Evolutionary conservation across 2,888 invertebrate genomes (phyloP).

Genomic region (Rhaphigaster nebulosa): DNA sequence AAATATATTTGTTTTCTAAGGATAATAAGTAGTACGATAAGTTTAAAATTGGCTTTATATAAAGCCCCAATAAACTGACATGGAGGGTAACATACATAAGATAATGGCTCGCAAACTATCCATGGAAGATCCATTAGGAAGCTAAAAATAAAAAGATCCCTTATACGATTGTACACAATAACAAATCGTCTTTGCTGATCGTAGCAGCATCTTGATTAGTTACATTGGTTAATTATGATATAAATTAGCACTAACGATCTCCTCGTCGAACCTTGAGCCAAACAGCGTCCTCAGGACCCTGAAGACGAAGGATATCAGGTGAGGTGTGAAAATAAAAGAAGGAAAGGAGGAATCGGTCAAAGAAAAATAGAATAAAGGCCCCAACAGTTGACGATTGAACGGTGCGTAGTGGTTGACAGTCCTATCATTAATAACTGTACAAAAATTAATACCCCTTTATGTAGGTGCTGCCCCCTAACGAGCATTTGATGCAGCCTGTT

Average conservation of each 20-base stretch:
- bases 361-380: neutral
- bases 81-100: neutral
- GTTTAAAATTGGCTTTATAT: too few species aligned
- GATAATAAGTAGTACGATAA: too few species aligned
- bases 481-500: constrained; percentile 32
- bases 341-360: neutral
- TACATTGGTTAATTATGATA: neutral
- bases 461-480: constrained; percentile 13
- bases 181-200: neutral
- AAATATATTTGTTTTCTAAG: too few species aligned
- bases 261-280: neutral
- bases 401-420: constrained; percentile 30
- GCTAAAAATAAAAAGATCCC: constrained; percentile 34
- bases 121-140: constrained; percentile 18
- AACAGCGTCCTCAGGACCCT: neutral
- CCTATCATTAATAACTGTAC: constrained; percentile 11
- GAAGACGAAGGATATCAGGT: neutral
- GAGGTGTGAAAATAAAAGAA: neutral
- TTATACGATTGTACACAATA: constrained; percentile 18
- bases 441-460: constrained; percentile 35
- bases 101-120: neutral
- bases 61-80: neutral
- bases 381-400: constrained; percentile 7
- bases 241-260: constrained; percentile 35
- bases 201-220: constrained; percentile 17